phyloP scores from a whole-genome alignment of 2,888 invertebrate genomes.

The Eupeodes luniger region DNA sequence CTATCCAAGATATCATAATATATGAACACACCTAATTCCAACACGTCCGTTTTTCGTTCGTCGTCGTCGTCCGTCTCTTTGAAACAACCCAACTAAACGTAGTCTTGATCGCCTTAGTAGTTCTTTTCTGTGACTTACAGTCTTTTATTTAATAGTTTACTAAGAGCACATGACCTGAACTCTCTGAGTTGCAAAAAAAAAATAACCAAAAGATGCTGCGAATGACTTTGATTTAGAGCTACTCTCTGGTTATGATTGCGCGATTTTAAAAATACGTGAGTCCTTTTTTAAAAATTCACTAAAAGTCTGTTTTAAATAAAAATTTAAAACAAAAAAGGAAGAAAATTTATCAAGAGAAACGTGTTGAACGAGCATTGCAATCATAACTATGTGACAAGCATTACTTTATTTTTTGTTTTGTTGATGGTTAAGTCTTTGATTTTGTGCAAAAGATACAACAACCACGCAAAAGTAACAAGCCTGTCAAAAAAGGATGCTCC shows the following conservation, averaged over 20 bases:
- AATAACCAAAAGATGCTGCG: conserved; percentile 46
- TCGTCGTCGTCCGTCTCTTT: background rate
- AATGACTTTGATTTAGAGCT: conserved; percentile 42
- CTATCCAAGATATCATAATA: conserved; percentile 54
- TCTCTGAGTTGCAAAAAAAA: conserved; percentile 23
- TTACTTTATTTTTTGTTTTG: conserved; percentile 4
- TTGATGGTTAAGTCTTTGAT: conserved; percentile 53
- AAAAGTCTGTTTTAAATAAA: conserved; percentile 20
- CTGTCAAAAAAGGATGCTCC: conserved; percentile 67
- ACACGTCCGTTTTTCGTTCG: conserved; percentile 41
- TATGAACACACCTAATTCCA: conserved; percentile 46
- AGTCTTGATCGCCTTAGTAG: background rate
- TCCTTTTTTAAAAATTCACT: conserved; percentile 43
- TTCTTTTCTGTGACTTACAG: conserved; percentile 1
- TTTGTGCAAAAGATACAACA: conserved; percentile 67
- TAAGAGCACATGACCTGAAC: conserved; percentile 38
- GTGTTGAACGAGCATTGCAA: conserved; percentile 52
- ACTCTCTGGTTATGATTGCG: conserved; percentile 22
- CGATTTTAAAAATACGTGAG: conserved; percentile 56
- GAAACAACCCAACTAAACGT: background rate
- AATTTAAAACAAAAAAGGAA: conserved; percentile 1
- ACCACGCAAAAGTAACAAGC: conserved; percentile 58
- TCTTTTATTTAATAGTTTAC: conserved; percentile 40
- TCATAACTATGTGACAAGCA: conserved; percentile 70
- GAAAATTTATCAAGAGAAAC: conserved; percentile 29